Evolutionary conservation across 2,797 vertebrate species (phyloP), one percentile per base, ranked within the genome.

Genomic region (Clarias platycephalus): DNA sequence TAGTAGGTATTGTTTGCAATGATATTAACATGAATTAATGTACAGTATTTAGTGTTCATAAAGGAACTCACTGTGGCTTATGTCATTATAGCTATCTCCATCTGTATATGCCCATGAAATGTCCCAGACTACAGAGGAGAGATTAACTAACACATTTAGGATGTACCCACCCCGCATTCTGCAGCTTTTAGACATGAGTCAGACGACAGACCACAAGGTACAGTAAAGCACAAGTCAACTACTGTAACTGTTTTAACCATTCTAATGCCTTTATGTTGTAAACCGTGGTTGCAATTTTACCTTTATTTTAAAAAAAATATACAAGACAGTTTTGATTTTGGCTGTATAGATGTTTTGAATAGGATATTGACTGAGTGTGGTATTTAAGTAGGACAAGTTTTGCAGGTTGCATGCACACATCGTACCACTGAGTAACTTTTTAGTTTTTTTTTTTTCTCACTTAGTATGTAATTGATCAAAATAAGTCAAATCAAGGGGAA

Each of bases 71-170:
- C 31, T 81, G 40, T 57, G 74, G 63, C 9, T 77, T 49, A 49
- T 83, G 31, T 83, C 37, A 75, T 94, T 95, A 84, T 92, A 98
- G 97, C 85, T 97, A 86, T 95, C 91, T 77, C 96, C 96, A 71
- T 97, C 97, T 53, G 93, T 92, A 84, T 97, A 96, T 87, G 90
- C 94, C 85, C 95, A 95, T 88, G 93, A 96, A 92, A 96, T 96
- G 95, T 92, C 95, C 79, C 95, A 95, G 37, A 94, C 92, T 26
- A 96, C 95, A 0, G 92, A 95, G 88, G 94, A 97, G 90, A 94
- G 91, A 80, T 85, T 96, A 89, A 93, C 92, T 53, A 94, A 88
- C 84, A 95, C 91, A 15, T 87, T 22, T 1, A 83, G 94, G 83
- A 90, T 93, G 83, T 92, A 91, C 70, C 92, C 80, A 0, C 96